These are phyloP conservation scores for Penaeus monodon DNA, from an alignment of 2,888 invertebrate species.

Conservation along the genomic window DNA sequence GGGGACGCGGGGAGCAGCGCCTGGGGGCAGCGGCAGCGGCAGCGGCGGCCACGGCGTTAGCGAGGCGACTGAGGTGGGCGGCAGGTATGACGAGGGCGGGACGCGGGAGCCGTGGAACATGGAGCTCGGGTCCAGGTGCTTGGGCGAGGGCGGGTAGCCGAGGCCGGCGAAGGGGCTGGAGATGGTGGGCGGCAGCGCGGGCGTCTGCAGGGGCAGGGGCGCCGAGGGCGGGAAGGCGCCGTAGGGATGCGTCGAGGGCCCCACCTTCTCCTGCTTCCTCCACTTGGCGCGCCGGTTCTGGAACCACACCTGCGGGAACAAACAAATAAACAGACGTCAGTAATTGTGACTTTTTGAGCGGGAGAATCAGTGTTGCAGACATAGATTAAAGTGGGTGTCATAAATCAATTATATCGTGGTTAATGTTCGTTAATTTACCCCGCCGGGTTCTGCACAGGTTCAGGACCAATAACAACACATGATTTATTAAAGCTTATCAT, in stretches of 20 bases:
- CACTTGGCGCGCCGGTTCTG: constrained; percentile 66
- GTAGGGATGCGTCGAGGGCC: constrained; percentile 64
- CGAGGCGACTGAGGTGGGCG: constrained; percentile 36
- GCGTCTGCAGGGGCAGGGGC: constrained; percentile 60
- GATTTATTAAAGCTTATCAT: constrained; percentile 39
- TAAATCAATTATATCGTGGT: constrained; percentile 47
- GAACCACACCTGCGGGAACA: constrained; percentile 65
- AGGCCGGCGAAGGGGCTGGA: constrained; percentile 51
- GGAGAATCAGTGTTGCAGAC: constrained; percentile 1
- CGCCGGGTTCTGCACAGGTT: constrained; percentile 38
- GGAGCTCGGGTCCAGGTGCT: constrained; percentile 37
- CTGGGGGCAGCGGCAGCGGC: constrained; percentile 41
- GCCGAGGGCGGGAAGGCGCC: constrained; percentile 64
- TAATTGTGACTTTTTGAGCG: not conserved
- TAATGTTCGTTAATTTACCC: constrained; percentile 39
- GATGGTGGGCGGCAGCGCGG: constrained; percentile 62
- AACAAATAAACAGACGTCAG: not conserved
- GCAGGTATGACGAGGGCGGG: constrained; percentile 32
- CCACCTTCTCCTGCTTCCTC: constrained; percentile 66
- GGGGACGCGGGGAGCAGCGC: constrained; percentile 36
- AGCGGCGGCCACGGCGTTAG: constrained; percentile 23
- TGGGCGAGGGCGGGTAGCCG: constrained; percentile 39
- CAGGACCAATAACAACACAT: constrained; percentile 34
- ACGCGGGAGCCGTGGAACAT: constrained; percentile 54
- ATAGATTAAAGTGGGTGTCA: constrained; percentile 23